Conservation (phyloP, 1,140 invertebrate genomes). For the Rhyacophila brunnea region DNA sequence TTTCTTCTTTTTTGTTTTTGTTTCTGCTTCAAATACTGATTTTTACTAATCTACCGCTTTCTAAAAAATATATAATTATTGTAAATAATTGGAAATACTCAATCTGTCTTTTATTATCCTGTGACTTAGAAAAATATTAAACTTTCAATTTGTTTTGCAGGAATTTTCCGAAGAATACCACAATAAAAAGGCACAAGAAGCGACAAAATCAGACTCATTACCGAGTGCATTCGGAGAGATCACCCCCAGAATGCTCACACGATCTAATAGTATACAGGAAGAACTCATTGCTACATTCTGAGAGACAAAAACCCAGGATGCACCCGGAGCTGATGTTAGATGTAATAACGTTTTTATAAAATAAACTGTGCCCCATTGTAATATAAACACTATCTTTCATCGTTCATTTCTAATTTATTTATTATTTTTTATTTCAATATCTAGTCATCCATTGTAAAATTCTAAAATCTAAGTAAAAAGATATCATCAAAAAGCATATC, state of each 20-base stretch:
- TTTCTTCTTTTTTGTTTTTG: constrained; percentile 14
- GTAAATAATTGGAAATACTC: not conserved
- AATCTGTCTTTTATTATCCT: not conserved
- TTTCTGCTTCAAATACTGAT: constrained; percentile 6
- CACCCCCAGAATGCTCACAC: constrained; percentile 59
- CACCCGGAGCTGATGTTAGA: no score
- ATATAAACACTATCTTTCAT: no score
- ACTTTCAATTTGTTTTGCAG: constrained; percentile 41
- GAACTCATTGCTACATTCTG: constrained; percentile 67
- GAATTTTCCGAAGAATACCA: constrained; percentile 78
- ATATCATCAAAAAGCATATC: no score
- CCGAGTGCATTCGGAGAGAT: constrained; percentile 52
- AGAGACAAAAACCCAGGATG: not conserved
- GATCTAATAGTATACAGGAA: constrained; percentile 80
- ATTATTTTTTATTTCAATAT: constrained; percentile 29
- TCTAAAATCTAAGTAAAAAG: no score
- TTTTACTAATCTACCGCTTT: not conserved
- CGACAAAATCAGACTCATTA: constrained; percentile 59
- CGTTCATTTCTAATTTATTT: constrained; percentile 1
- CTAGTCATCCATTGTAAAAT: constrained; percentile 36
- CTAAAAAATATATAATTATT: not conserved
- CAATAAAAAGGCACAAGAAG: constrained; percentile 58
- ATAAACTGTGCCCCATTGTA: no score
- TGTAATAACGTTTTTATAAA: no score
- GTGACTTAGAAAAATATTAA: not conserved